These are phyloP conservation scores for Hippocampus guttulatus DNA, from an alignment of 2,113 vertebrate genomes.

Conservation along the genomic window DNA sequence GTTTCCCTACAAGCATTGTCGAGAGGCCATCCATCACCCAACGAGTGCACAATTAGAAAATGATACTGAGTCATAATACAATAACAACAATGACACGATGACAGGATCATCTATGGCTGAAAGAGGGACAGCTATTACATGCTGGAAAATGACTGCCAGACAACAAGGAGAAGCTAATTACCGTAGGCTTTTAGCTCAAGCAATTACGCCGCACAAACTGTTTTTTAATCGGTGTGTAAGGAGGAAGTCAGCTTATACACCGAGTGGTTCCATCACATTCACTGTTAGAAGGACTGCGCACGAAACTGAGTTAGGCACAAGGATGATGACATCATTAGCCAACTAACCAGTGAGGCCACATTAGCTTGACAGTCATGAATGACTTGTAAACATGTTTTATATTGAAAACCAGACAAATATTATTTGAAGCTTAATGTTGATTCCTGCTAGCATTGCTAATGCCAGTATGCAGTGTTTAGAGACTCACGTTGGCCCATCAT, in stretches of 20 bases:
- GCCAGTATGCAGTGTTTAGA: not conserved
- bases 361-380: not conserved
- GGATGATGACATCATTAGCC: slow-evolving; percentile 5
- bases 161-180: slow-evolving; percentile 30
- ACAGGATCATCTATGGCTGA: slow-evolving; percentile 12
- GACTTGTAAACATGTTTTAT: not conserved
- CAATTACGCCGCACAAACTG: slow-evolving; percentile 13
- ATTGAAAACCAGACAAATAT: not conserved
- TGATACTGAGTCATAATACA: slow-evolving; percentile 51
- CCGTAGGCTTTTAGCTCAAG: not conserved
- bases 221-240: not conserved
- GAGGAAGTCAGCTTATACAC: not conserved
- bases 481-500: slow-evolving; percentile 68
- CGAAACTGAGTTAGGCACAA: not conserved
- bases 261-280: not conserved
- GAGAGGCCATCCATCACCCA: slow-evolving; percentile 56
- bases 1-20: slow-evolving; percentile 58
- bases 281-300: slow-evolving; percentile 5
- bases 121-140: slow-evolving; percentile 28
- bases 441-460: not conserved
- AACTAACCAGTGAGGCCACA: not conserved
- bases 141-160: slow-evolving; percentile 8
- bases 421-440: not conserved
- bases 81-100: slow-evolving; percentile 24
- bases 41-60: slow-evolving; percentile 62